Evolutionary conservation across 2,888 invertebrate genomes (phyloP), one percentile per base, ranked within the genome.

Genomic region (Hypselothyrea guttata): DNA sequence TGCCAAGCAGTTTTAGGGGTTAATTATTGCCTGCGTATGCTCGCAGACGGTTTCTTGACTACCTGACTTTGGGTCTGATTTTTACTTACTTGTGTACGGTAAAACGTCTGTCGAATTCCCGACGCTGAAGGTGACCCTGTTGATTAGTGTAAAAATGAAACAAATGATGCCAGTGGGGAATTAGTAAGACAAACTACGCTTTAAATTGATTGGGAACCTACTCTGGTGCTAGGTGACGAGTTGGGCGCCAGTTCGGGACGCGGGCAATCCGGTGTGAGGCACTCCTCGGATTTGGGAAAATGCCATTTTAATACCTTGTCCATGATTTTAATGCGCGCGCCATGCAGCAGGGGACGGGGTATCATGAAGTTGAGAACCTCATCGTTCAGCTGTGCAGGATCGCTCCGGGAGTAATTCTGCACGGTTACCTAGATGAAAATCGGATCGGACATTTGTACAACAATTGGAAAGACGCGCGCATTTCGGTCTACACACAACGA

Each of bases 11-110:
- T 51, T 53, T 68, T 63, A 51, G 69, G 74, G 71, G 71, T 72
- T 53, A 66, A 38, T 41, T n/a, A n/a, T n/a, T 46, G 15, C 27
- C 31, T 2, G 41, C 16, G 42, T 41, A 18, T 8, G 12, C 27
- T 44, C 27, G 46, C 9, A 15, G 30, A 34, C n/a, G 31, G 27
- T 18, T 5, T 57, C 13, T 22, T 58, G 51, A 28, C 61, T 75
- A 78, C 67, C 83, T 75, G 62, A 38, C 16, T 38, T 18, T 15
- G 9, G 30, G 45, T n/a, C 27, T 34, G 41, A 18, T 27, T 22
- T 27, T 49, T 52, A 86, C 89, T 87, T 77, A 88, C 88, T 85
- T 88, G 74, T 88, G 89, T 3, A 89, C 76, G 2, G 88, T 89
- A 18, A 87, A 68, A 4, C 88, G 82, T 57, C 74, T 86, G 33